A percentile compares a stretch with the other conserved stretches of the same genome.
These are phyloP conservation scores for Eolophus roseicapilla DNA, from an alignment of 2,113 vertebrate species.

Conservation along the genomic window DNA sequence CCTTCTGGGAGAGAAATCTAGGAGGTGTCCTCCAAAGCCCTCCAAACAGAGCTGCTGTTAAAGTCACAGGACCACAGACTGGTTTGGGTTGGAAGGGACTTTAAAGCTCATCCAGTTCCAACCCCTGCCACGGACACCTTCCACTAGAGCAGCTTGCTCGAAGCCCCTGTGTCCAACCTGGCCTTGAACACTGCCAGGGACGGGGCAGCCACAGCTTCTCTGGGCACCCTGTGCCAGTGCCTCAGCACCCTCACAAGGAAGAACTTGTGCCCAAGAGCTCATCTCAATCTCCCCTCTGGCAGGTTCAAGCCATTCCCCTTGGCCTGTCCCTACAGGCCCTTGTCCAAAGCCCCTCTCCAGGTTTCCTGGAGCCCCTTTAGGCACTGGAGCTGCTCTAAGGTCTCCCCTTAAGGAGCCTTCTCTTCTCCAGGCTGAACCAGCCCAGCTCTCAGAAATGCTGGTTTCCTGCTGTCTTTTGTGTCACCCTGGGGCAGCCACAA, in stretches of 20 bases:
- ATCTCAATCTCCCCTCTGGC: too few species aligned
- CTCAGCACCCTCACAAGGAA: too few species aligned
- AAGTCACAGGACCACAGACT: background rate
- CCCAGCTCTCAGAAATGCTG: background rate
- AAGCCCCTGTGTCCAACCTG: too few species aligned
- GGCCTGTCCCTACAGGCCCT: too few species aligned
- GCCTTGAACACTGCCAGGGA: too few species aligned
- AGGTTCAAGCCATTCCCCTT: too few species aligned
- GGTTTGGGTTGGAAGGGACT: background rate
- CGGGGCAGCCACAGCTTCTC: too few species aligned
- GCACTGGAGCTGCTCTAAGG: background rate
- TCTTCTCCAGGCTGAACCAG: background rate
- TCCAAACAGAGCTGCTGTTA: background rate
- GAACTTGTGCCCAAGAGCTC: too few species aligned
- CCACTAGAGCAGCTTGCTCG: too few species aligned
- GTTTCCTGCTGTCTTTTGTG: background rate
- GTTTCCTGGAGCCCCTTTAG: too few species aligned
- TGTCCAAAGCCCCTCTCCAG: too few species aligned
- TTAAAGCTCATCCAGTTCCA: background rate
- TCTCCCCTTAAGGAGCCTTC: background rate
- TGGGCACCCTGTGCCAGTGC: too few species aligned
- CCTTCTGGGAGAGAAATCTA: background rate
- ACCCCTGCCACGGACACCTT: background rate
- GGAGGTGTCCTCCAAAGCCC: slow-evolving; percentile 13
- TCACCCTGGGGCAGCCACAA: background rate